Percentiles rank a stretch among this genome's conserved stretches.
Evolutionary conservation across 2,113 vertebrate genomes (phyloP).

Genomic region (Carollia perspicillata): DNA sequence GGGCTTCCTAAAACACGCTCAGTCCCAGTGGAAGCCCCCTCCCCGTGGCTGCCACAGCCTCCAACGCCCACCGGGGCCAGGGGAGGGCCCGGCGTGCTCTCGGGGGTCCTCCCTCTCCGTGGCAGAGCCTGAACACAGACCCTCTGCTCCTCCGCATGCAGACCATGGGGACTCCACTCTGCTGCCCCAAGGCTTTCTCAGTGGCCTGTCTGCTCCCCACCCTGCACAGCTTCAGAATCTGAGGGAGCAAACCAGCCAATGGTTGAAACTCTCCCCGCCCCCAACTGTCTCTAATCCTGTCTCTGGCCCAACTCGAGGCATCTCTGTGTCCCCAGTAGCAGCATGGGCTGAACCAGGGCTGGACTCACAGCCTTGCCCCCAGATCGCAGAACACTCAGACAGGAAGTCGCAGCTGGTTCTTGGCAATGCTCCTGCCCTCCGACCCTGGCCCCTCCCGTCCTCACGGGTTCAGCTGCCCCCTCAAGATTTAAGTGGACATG

Average conservation of each 20-base stretch:
- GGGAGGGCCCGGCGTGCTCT: accelerated
- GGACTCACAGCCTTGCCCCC: too few species aligned
- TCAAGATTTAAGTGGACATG: neutral
- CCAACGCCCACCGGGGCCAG: accelerated
- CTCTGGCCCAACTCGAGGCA: neutral
- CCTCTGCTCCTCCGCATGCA: neutral
- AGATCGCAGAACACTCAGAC: too few species aligned
- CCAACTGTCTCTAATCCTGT: neutral
- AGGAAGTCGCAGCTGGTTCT: neutral
- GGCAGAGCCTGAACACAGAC: too few species aligned
- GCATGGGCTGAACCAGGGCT: neutral
- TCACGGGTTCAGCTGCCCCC: neutral
- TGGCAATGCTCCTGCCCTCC: neutral
- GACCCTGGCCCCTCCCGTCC: neutral
- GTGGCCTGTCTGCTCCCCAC: neutral
- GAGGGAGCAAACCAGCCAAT: too few species aligned
- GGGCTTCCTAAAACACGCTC: neutral
- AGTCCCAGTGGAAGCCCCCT: neutral
- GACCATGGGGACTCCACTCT: neutral
- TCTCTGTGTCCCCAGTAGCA: neutral
- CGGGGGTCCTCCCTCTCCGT: too few species aligned
- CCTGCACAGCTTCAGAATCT: neutral
- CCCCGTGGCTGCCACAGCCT: accelerated
- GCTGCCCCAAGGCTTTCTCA: too few species aligned
- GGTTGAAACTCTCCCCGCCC: neutral